Evolutionary conservation across 2,888 invertebrate species (phyloP), one percentile per base, ranked within the genome.

Genomic region (Leucoma salicis): DNA sequence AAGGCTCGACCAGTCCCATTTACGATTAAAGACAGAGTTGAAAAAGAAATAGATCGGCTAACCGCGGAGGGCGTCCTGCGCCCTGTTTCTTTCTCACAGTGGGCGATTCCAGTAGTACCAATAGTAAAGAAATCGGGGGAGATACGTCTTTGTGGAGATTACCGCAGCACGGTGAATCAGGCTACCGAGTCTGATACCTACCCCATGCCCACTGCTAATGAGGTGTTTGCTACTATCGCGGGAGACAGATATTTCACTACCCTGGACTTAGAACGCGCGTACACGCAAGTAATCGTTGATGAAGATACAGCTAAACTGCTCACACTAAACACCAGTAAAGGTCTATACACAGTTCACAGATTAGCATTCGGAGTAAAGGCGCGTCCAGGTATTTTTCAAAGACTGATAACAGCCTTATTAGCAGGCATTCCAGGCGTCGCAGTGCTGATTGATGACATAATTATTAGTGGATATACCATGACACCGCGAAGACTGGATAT

Each of bases 31-130:
- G 45, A 43, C 3, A 36, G 48, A 40, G 52, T 61, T 0, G 52
- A 57, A 29, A 39, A 41, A n/a, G 53, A 55, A 24, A 52, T 58
- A 5, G 48, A 35, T 14, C 31, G 41, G 1, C n/a, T 42, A 6
- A 37, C 25, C 11, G 5, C 1, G 3, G 46, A 42, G n/a, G 35
- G 41, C 2, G 42, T 41, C 7, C 21, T 46, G 8, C 31, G 27
- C 21, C 25, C 25, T 10, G 25, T 25, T 10, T 12, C 48, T 8
- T 41, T 33, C 34, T 52, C 50, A 6, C 43, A 52, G 15, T 68
- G 66, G 66, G 63, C 63, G 10, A 65, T 61, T 25, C 64, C 66
- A 1, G 48, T 67, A 1, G 64, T 67, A 25, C 46, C 52, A 5
- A 10, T 25, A 10, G 10, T 25, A 10, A 25, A 25, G n/a, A 25